Evolutionary conservation across 2,113 vertebrate genomes (phyloP).

Genomic region (Macrotis lagotis): DNA sequence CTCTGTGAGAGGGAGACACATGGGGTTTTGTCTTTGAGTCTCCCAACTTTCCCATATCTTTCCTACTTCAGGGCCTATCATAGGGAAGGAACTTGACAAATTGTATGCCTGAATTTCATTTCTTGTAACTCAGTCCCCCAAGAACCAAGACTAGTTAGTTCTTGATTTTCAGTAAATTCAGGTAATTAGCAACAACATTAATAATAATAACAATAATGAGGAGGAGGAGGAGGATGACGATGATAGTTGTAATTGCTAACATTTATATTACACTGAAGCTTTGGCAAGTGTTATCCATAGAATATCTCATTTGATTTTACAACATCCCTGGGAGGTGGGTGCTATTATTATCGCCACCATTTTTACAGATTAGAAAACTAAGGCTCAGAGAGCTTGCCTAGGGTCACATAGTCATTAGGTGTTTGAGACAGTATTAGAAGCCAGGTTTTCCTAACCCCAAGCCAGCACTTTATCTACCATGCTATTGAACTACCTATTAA

Average conservation of each 20-base stretch:
- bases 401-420: not conserved
- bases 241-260: not conserved
- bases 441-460: not conserved
- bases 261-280: not conserved
- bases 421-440: not conserved
- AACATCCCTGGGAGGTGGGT: not conserved
- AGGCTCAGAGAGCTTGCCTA: not conserved
- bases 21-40: not conserved
- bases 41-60: no score
- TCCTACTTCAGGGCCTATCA: not conserved
- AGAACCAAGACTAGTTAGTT: not conserved
- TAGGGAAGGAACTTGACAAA: no score
- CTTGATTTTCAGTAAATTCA: not conserved
- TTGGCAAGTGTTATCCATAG: not conserved
- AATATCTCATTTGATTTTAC: not conserved
- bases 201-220: no score
- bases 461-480: not conserved
- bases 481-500: not conserved
- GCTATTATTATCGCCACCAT: not conserved
- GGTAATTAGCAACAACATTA: not conserved
- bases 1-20: not conserved
- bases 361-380: not conserved
- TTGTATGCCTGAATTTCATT: not conserved
- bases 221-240: no score
- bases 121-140: not conserved